These are phyloP conservation scores for Parascotia fuliginaria DNA, from an alignment of 2,888 invertebrate genomes.

Conservation along the genomic window DNA sequence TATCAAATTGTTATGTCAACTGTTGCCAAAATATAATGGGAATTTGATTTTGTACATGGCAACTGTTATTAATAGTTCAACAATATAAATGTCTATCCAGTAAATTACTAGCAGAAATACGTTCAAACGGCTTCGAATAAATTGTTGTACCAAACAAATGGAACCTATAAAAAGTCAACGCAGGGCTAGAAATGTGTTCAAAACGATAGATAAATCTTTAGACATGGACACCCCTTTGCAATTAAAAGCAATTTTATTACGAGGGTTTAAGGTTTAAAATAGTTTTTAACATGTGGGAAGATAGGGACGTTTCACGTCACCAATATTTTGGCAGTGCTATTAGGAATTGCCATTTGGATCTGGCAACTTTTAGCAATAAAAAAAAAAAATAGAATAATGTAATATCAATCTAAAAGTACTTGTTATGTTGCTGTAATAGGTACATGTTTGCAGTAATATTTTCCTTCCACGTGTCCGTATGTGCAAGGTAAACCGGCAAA, in stretches of 20 bases:
- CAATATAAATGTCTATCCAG: background rate
- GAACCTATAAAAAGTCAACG: constrained; percentile 53
- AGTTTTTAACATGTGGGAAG: background rate
- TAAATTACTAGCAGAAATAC: background rate
- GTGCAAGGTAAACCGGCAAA: too few relatives aligned
- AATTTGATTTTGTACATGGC: too few relatives aligned
- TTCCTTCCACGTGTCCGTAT: too few relatives aligned
- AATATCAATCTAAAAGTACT: too few relatives aligned
- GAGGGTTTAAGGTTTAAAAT: constrained; percentile 10
- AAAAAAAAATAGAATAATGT: too few relatives aligned
- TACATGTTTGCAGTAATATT: too few relatives aligned
- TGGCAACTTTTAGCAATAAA: too few relatives aligned
- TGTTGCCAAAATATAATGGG: too few relatives aligned
- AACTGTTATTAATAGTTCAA: too few relatives aligned
- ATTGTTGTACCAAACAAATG: constrained; percentile 20
- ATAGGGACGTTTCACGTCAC: constrained; percentile 51
- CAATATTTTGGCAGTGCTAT: constrained; percentile 66
- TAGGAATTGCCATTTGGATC: constrained; percentile 62
- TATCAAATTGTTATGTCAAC: too few relatives aligned
- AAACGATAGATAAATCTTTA: constrained; percentile 62
- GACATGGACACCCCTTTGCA: constrained; percentile 41
- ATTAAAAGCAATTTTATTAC: background rate
- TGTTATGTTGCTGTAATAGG: too few relatives aligned
- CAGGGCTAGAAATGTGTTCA: constrained; percentile 67
- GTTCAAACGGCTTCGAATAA: constrained; percentile 22